Evolutionary conservation across 2,797 vertebrate species (phyloP).

Genomic region (Sus cebifrons): DNA sequence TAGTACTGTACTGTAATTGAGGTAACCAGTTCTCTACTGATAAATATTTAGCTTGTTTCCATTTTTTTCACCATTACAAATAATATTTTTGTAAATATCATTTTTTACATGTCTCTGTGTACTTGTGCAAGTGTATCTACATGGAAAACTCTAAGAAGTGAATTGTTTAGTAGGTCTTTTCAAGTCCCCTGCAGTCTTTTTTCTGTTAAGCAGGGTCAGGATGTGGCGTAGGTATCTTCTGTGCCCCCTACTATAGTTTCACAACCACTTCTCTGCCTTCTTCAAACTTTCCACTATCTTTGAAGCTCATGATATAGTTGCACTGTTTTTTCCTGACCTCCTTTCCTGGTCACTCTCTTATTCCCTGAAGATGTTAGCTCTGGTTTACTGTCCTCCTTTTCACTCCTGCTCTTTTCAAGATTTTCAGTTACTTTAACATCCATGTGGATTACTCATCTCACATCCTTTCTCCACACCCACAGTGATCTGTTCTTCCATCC

Average conservation of each 20-base stretch:
- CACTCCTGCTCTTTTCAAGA: conserved; percentile 16
- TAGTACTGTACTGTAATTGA: background rate
- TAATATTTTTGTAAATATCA: background rate
- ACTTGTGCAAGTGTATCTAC: background rate
- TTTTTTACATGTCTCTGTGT: background rate
- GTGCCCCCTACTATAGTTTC: background rate
- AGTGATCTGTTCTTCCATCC: background rate
- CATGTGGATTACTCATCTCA: background rate
- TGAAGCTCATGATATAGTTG: background rate
- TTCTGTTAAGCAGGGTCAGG: background rate
- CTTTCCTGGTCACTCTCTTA: conserved; percentile 55
- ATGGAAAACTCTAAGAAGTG: background rate
- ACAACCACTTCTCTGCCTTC: conserved; percentile 31
- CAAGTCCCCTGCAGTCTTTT: background rate
- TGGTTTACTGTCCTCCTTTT: conserved; percentile 28
- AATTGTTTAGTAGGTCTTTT: background rate
- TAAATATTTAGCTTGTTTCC: conserved; percentile 1
- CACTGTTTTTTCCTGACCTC: background rate
- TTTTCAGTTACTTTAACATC: conserved; percentile 17
- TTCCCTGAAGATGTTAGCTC: conserved; percentile 28
- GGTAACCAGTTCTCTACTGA: background rate
- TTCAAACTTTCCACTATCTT: conserved; percentile 1
- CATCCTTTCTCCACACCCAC: background rate
- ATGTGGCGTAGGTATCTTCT: background rate
- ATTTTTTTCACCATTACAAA: background rate